phyloP scores from a whole-genome alignment of 2,113 vertebrate genomes.

The Pelodiscus sinensis region DNA sequence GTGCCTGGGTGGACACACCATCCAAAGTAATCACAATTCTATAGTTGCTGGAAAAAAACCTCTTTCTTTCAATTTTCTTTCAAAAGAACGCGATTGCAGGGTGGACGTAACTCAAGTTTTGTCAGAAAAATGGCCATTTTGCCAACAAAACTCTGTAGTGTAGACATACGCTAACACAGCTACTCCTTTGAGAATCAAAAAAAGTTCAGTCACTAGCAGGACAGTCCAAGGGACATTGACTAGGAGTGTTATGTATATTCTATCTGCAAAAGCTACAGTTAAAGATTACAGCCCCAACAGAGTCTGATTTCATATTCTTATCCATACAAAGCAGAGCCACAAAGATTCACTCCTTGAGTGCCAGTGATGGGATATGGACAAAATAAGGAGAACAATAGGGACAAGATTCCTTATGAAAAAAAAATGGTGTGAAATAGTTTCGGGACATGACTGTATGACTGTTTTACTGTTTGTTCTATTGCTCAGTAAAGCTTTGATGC shows the following conservation, averaged over 20 bases:
- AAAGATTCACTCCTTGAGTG: background rate
- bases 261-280: background rate
- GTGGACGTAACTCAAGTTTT: too few relatives aligned
- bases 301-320: background rate
- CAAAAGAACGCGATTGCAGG: too few relatives aligned
- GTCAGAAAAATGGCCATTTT: too few relatives aligned
- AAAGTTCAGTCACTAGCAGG: background rate
- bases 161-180: too few relatives aligned
- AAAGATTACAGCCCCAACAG: background rate
- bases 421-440: background rate
- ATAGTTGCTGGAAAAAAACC: too few relatives aligned
- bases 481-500: background rate
- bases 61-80: too few relatives aligned
- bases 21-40: too few relatives aligned
- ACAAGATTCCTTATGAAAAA: background rate
- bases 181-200: background rate
- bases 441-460: background rate
- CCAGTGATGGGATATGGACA: background rate
- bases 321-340: background rate
- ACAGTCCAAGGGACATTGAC: background rate
- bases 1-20: too few relatives aligned
- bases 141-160: too few relatives aligned
- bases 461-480: background rate
- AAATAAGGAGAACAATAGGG: background rate
- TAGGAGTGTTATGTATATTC: background rate